phyloP scores from a whole-genome alignment of 2,113 vertebrate genomes.

The Chaetops frenatus region DNA sequence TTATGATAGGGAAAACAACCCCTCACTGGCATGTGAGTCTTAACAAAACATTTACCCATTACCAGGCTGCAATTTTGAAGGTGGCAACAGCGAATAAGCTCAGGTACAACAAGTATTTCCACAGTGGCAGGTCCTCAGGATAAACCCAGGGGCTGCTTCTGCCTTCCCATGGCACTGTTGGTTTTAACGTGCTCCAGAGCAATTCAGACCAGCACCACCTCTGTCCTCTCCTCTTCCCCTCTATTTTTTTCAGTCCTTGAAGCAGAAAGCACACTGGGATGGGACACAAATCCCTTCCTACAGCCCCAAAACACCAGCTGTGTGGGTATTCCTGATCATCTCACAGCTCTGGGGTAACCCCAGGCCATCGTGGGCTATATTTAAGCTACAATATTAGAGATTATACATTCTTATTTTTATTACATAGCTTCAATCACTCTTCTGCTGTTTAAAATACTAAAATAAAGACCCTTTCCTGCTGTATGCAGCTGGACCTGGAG shows the following conservation, averaged over 20 bases:
- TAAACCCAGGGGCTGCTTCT: not conserved
- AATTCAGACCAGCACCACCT: accelerated
- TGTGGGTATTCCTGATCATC: not conserved
- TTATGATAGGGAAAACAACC: not conserved
- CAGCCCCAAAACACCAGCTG: accelerated
- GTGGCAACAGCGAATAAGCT: not conserved
- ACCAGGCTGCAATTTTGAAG: not conserved
- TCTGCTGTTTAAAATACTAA: not conserved
- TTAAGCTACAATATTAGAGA: not conserved
- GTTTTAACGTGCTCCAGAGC: not conserved
- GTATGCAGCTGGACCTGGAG: accelerated
- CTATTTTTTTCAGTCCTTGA: not conserved
- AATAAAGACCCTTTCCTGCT: not conserved
- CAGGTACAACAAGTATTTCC: not conserved
- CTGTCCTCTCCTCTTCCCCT: not conserved
- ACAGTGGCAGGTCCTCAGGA: not conserved
- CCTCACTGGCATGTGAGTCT: not conserved
- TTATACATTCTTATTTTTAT: not conserved
- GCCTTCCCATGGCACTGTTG: not conserved
- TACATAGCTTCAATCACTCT: not conserved
- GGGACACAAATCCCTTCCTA: not conserved
- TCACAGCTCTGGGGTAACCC: not conserved
- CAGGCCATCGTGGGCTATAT: accelerated
- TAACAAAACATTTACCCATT: not conserved
- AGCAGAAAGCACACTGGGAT: not conserved